Evolutionary conservation across 2,797 vertebrate genomes (phyloP).

Genomic region (Phrynocephalus vlangalii): DNA sequence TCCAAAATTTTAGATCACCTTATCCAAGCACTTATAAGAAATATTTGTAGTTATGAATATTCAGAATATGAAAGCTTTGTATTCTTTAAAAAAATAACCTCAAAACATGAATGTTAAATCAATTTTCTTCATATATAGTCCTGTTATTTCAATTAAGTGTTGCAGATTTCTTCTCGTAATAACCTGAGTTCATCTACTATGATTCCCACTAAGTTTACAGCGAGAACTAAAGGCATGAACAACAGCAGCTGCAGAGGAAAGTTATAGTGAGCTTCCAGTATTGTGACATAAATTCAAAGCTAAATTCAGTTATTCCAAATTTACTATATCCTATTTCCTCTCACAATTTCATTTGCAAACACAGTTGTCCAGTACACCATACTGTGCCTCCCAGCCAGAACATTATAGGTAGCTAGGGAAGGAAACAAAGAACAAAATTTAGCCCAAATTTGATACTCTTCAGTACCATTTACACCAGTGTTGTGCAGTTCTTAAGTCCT

Average conservation of each 20-base stretch:
- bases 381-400: not conserved
- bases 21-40: not conserved
- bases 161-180: not conserved
- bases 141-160: not conserved
- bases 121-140: too few relatives aligned
- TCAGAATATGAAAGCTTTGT: not conserved
- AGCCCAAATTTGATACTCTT: not conserved
- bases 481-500: not conserved
- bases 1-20: not conserved
- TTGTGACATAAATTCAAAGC: not conserved
- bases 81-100: too few relatives aligned
- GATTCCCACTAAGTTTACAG: not conserved
- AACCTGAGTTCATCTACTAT: not conserved
- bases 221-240: not conserved
- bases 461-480: not conserved
- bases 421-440: not conserved
- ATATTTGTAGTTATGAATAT: not conserved
- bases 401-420: not conserved
- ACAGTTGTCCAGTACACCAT: not conserved
- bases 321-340: not conserved
- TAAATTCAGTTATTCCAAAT: not conserved
- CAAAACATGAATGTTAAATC: not conserved
- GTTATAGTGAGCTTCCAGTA: not conserved
- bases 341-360: not conserved
- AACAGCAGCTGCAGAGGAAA: not conserved